These are phyloP conservation scores for Psilopogon haemacephalus DNA, from an alignment of 2,113 vertebrate species.

Conservation along the genomic window DNA sequence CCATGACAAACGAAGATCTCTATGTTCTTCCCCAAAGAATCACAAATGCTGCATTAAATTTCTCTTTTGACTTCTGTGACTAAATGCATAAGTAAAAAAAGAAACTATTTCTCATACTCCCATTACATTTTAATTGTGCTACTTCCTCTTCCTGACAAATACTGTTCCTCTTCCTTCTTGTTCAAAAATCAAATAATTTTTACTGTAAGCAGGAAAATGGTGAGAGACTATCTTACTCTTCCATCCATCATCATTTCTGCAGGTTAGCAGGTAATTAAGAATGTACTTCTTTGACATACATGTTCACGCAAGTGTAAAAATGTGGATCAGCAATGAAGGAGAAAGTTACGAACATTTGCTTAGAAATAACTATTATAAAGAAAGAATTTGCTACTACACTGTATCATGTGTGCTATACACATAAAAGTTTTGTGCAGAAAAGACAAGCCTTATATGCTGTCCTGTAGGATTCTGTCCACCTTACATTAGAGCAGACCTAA, in stretches of 20 bases:
- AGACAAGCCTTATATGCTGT: neutral
- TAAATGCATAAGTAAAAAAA: neutral
- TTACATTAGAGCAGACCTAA: neutral
- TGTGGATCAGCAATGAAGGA: neutral
- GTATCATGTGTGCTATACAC: neutral
- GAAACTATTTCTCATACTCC: neutral
- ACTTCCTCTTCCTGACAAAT: neutral
- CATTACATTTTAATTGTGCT: neutral
- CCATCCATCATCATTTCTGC: neutral
- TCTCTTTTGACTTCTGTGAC: neutral
- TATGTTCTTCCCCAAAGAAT: neutral
- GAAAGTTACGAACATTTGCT: neutral
- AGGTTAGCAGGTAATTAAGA: neutral
- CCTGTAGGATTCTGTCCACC: neutral
- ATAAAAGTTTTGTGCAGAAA: neutral
- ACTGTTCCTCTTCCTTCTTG: neutral
- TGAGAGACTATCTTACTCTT: neutral
- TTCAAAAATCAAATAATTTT: neutral
- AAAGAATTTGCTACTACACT: neutral
- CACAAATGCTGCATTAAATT: neutral
- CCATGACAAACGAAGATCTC: neutral
- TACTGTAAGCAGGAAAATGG: neutral
- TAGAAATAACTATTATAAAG: neutral
- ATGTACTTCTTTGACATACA: neutral
- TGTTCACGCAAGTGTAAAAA: neutral